Conservation (phyloP, 2,888 invertebrate species). For the Pomacea canaliculata region DNA sequence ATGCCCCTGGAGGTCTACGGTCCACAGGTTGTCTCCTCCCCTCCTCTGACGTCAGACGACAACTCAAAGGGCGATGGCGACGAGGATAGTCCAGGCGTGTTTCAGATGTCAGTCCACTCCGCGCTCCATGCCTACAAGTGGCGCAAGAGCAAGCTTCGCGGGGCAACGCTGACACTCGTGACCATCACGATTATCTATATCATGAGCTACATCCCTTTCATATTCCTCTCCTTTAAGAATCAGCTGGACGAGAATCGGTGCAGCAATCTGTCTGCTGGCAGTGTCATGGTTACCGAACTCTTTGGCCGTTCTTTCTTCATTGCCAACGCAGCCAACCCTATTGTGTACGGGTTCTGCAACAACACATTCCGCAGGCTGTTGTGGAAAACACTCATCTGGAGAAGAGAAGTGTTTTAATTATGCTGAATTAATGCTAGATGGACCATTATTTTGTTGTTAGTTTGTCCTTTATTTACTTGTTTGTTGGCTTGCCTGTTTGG, state of each 20-base stretch:
- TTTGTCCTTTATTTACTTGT: too few relatives aligned
- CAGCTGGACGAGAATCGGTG: neutral
- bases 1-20: neutral
- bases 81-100: too few relatives aligned
- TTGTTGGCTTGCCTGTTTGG: too few relatives aligned
- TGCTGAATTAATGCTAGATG: too few relatives aligned
- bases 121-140: neutral
- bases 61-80: too few relatives aligned
- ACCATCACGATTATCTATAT: constrained; percentile 8
- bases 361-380: constrained; percentile 2
- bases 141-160: neutral
- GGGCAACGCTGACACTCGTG: constrained; percentile 8
- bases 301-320: constrained; percentile 1
- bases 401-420: constrained; percentile 3
- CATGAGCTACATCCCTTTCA: constrained; percentile 10
- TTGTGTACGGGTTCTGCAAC: constrained; percentile 15
- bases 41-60: neutral
- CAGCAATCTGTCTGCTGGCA: neutral
- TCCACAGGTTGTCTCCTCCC: neutral
- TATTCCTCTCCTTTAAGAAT: neutral
- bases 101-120: too few relatives aligned
- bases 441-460: too few relatives aligned
- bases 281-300: neutral
- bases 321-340: constrained; percentile 13
- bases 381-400: constrained; percentile 14